Conservation (phyloP, 2,113 vertebrate genomes). For the Maylandia zebra region DNA sequence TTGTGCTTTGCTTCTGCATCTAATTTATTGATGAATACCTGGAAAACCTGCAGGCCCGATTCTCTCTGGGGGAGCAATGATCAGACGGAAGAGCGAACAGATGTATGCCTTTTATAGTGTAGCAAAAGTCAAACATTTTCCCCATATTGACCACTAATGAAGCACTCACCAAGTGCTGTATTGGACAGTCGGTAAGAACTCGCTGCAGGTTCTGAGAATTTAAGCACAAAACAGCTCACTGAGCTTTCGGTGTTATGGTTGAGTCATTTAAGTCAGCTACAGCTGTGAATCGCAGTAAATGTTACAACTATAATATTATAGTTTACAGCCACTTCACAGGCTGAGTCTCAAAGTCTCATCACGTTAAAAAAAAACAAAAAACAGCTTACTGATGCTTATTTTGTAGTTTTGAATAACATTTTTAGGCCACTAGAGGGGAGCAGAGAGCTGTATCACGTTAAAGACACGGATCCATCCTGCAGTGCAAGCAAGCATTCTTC, state of each 20-base stretch:
- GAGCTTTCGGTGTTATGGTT: neutral
- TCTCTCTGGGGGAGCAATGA: slow-evolving; percentile 72
- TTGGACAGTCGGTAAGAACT: slow-evolving; percentile 84
- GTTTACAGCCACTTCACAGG: neutral
- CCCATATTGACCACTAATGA: neutral
- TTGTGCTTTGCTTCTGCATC: slow-evolving; percentile 83
- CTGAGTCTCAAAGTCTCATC: neutral
- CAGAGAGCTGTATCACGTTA: neutral
- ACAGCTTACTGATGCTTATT: neutral
- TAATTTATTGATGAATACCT: slow-evolving; percentile 86
- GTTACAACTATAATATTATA: neutral
- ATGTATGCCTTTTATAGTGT: neutral
- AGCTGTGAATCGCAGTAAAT: neutral
- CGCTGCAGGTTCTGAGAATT: slow-evolving; percentile 76
- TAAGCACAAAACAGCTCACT: neutral
- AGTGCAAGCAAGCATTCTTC: neutral
- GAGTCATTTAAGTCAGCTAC: neutral
- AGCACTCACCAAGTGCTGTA: slow-evolving; percentile 82
- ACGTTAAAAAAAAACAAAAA: rapidly evolving
- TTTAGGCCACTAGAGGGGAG: neutral
- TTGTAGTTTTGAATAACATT: neutral
- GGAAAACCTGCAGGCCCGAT: slow-evolving; percentile 80
- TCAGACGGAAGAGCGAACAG: neutral
- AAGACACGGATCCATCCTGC: neutral
- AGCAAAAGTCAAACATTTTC: neutral